Base-by-base conservation (phyloP, 2,888 invertebrate genomes). In the Calliopum simillimum region DNA sequence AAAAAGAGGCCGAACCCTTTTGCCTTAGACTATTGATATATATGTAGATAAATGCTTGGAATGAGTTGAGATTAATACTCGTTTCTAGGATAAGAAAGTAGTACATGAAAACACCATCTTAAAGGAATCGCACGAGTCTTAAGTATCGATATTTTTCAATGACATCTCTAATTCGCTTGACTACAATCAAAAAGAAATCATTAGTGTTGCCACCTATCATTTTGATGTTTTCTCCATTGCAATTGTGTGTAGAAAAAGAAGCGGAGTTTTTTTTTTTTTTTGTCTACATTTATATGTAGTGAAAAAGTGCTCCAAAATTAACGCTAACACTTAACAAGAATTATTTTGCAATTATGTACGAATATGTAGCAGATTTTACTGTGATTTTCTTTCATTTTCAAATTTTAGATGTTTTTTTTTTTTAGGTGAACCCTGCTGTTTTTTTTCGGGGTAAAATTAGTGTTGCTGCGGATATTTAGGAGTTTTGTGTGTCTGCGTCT, bases 201-300 rank as follows among this genome's bases (percentile, higher is more conserved):
- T 58, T 44, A 19, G 46, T 47, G 47, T 58, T 58, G 47, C 46
- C 46, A 25, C 49, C 41, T 16, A 43, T 46, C 55, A 5, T 16
- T 19, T 44, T 68, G 46, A 68, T 49, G 47, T 12, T n/a, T 25
- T 19, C 13, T 14, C 47, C 43, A 56, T 55, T 80, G 78, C 77
- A 80, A 79, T 76, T 78, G 75, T 74, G 69, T 74, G 72, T 78
- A 70, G 33, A 33, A 8, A 33, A 33, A 33, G 8, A 33, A 71
- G 68, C 71, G 68, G n/a, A 21, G 21, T 49, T 74, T 61, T 12
- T 66, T 43, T 71, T 43, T 33, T n/a, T 44, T 51, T 47, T 62
- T 75, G 64, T 64, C n/a, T n/a, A 63, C 67, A 47, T 49, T 67
- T 67, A 59, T 59, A 19, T 58, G 49, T 59, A 59, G 47, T 59